Evolutionary conservation across 2,888 invertebrate species (phyloP).

Genomic region (Coelopa pilipes): DNA sequence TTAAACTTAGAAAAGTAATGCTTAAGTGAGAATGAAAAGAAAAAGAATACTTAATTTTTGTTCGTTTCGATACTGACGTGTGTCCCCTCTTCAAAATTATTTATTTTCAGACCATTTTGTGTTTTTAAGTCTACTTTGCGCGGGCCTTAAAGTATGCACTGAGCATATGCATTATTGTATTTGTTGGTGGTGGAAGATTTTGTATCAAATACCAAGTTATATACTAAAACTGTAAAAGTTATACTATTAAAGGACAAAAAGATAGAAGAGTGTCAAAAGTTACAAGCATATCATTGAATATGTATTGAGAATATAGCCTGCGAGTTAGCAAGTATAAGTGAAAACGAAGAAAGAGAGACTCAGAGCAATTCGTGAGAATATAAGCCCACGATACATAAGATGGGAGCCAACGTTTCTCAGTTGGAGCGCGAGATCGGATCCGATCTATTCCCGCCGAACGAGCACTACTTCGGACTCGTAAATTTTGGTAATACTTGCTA

Average conservation of each 20-base stretch:
- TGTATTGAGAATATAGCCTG: background rate
- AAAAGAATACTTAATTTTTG: constrained; percentile 22
- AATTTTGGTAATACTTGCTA: constrained; percentile 99
- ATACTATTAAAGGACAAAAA: background rate
- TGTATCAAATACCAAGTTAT: constrained; percentile 19
- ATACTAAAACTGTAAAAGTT: constrained; percentile 33
- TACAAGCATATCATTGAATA: background rate
- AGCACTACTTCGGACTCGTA: constrained; percentile 99
- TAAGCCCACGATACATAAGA: constrained; percentile 39
- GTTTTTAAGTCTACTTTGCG: constrained; percentile 51
- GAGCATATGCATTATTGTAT: too few relatives aligned
- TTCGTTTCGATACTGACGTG: constrained; percentile 58
- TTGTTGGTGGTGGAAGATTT: constrained; percentile 38
- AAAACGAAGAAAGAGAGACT: background rate
- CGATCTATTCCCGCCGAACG: constrained; percentile 98
- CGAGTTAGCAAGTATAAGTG: background rate
- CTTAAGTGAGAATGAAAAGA: constrained; percentile 43
- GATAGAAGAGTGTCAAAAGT: background rate
- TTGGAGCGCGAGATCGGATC: constrained; percentile 99
- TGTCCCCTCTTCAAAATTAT: constrained; percentile 66
- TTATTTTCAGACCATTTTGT: constrained; percentile 64
- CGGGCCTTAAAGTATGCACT: constrained; percentile 45
- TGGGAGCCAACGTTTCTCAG: constrained; percentile 99
- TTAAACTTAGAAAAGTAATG: constrained; percentile 44
- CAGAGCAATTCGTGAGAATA: too few relatives aligned